Evolutionary conservation across 2,797 vertebrate genomes (phyloP).

Genomic region (Myiotriccus ornatus): DNA sequence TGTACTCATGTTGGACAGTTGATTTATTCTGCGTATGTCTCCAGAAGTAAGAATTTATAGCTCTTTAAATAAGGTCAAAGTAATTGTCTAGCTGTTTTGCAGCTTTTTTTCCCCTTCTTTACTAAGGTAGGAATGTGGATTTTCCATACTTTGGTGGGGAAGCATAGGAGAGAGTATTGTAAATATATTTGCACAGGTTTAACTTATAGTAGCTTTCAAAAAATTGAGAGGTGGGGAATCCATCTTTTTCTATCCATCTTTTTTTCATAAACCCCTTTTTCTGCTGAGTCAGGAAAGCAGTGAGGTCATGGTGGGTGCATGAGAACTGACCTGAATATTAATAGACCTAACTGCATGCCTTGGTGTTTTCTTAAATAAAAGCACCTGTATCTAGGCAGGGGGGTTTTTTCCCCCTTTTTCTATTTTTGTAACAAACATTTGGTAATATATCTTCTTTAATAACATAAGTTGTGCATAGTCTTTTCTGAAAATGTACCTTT

Average conservation of each 20-base stretch:
- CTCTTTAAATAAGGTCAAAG: background rate
- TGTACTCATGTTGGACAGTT: background rate
- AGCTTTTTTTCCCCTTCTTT: background rate
- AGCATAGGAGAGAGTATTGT: background rate
- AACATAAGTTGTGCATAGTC: background rate
- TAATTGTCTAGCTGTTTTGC: background rate
- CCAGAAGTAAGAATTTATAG: background rate
- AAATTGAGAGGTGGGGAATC: background rate
- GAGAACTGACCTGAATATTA: constrained; percentile 49
- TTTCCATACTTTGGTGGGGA: background rate
- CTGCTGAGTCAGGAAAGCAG: constrained; percentile 50
- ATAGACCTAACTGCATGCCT: background rate
- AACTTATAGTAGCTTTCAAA: background rate
- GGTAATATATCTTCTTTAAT: background rate
- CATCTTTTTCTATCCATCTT: background rate
- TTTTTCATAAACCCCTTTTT: background rate
- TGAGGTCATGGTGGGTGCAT: constrained; percentile 15
- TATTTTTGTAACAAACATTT: background rate
- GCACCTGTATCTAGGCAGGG: background rate
- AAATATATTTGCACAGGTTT: background rate
- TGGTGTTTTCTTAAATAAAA: background rate
- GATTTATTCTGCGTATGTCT: constrained; percentile 3
- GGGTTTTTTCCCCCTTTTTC: background rate
- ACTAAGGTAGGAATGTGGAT: background rate
- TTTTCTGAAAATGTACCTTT: background rate